Percentiles rank a stretch among this genome's conserved stretches.
Evolutionary conservation across 2,888 invertebrate genomes (phyloP).

Genomic region (Mythimna vitellina): DNA sequence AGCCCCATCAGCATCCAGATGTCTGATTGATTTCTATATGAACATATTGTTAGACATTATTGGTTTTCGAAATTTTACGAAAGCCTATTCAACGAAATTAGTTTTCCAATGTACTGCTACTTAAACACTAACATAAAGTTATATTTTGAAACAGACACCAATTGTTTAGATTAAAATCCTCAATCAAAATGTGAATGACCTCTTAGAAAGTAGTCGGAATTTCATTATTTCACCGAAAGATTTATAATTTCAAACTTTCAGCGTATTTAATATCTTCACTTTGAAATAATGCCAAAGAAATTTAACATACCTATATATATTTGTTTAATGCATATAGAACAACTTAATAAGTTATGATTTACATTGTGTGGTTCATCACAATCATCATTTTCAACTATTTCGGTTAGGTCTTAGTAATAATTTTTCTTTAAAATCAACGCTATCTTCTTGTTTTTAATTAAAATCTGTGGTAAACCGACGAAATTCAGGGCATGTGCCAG

Average conservation of each 20-base stretch:
- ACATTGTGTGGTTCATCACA: conserved; percentile 18
- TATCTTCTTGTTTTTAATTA: conserved; percentile 33
- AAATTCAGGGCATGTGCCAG: neutral
- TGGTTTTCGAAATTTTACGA: neutral
- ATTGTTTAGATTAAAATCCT: neutral
- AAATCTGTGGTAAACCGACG: conserved; percentile 21
- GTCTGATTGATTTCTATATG: neutral
- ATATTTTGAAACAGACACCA: neutral
- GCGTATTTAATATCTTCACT: conserved; percentile 3
- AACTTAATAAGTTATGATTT: neutral
- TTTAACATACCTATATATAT: conserved; percentile 11
- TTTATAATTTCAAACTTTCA: neutral
- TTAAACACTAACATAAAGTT: neutral
- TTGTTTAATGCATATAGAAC: neutral
- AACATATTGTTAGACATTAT: neutral
- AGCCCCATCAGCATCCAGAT: too few species aligned
- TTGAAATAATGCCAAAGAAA: conserved; percentile 2
- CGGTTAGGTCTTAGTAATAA: conserved; percentile 4
- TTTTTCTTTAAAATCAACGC: conserved; percentile 21
- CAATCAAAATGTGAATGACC: neutral
- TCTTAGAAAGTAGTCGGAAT: neutral
- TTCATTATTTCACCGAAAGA: conserved; percentile 11
- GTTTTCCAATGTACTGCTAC: neutral
- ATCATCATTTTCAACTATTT: conserved; percentile 12
- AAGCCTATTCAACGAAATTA: neutral